phyloP scores from a whole-genome alignment of 2,888 invertebrate species.

The Drosophila cognata region DNA sequence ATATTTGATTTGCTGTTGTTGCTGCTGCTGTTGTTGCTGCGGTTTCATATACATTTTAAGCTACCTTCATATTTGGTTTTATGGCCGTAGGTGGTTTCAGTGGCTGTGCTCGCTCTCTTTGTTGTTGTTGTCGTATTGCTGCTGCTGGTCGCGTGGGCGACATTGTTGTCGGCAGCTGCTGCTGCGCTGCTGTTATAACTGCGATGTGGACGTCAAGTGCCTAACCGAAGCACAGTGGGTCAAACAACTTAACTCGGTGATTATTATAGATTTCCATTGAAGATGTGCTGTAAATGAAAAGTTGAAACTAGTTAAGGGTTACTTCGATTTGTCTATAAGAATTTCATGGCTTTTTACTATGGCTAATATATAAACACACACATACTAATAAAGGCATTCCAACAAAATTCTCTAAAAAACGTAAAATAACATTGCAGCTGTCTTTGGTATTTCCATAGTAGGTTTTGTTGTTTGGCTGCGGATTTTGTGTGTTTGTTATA shows the following conservation, averaged over 20 bases:
- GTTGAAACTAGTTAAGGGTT: not conserved
- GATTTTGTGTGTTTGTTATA: constrained; percentile 36
- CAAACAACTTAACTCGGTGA: not conserved
- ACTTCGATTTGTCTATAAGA: not conserved
- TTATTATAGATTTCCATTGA: not conserved
- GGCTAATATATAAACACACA: not conserved
- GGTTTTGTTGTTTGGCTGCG: not conserved
- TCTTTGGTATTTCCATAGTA: constrained; percentile 20
- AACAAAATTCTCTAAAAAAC: not conserved
- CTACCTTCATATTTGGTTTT: constrained; percentile 65
- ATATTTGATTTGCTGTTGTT: constrained; percentile 52
- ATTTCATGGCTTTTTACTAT: not conserved
- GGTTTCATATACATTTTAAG: constrained; percentile 48
- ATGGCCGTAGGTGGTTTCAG: constrained; percentile 64
- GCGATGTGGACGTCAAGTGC: constrained; percentile 35
- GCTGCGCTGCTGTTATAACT: constrained; percentile 35
- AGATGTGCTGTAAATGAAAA: not conserved
- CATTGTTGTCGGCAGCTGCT: constrained; percentile 29
- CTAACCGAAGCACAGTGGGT: constrained; percentile 23
- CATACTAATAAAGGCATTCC: constrained; percentile 5
- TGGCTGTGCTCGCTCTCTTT: constrained; percentile 47
- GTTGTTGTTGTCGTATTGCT: constrained; percentile 26
- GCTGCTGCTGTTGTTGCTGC: constrained; percentile 30
- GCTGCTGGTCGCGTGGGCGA: constrained; percentile 29
- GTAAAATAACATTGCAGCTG: constrained; percentile 6